These are phyloP conservation scores for Pygmarrhopalites habei DNA, from an alignment of 1,140 invertebrate species.

Conservation along the genomic window DNA sequence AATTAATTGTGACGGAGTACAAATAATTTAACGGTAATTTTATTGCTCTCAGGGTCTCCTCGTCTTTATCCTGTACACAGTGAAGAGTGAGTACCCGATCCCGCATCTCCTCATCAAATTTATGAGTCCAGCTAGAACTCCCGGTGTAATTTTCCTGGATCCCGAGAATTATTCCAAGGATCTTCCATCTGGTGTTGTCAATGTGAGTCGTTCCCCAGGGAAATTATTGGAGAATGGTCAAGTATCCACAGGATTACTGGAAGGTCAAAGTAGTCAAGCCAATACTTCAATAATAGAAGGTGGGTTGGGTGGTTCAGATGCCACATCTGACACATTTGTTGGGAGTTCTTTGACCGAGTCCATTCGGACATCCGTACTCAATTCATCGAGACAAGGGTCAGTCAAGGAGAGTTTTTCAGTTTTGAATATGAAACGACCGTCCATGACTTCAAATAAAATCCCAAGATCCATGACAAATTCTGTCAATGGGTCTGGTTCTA, in stretches of 20 bases:
- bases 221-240: conserved; percentile 22
- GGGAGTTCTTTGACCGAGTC: conserved; percentile 14
- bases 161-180: conserved; percentile 5
- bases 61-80: conserved; percentile 29
- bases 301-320: background rate
- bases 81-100: conserved; percentile 32
- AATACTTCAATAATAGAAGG: background rate
- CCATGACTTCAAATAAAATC: conserved; percentile 18
- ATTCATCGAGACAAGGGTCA: conserved; percentile 7
- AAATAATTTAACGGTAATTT: background rate
- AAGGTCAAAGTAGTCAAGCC: background rate
- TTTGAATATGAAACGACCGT: conserved; percentile 19
- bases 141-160: conserved; percentile 1
- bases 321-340: conserved; percentile 17
- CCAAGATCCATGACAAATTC: conserved; percentile 22
- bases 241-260: conserved; percentile 10
- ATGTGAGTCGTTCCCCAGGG: conserved; percentile 1
- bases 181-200: background rate
- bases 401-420: conserved; percentile 13
- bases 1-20: background rate
- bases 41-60: conserved; percentile 20
- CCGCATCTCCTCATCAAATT: conserved; percentile 11
- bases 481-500: too few species aligned
- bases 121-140: conserved; percentile 1
- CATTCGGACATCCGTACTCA: background rate